Base-by-base conservation (phyloP, 2,113 vertebrate species). In the Urocynchramus pylzowi region DNA sequence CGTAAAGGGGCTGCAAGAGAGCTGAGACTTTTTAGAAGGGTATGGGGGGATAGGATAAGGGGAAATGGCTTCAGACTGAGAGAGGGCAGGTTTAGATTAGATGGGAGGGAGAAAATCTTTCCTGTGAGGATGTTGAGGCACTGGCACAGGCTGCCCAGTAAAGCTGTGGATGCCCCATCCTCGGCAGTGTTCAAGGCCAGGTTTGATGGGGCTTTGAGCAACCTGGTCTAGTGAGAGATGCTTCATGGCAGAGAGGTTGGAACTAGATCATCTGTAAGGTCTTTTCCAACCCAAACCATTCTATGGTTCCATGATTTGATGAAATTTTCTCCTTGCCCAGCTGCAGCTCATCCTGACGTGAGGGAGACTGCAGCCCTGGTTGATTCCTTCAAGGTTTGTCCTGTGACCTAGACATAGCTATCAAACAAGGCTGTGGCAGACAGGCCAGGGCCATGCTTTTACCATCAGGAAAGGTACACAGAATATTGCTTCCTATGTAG, bases 401-500 rank as follows among this genome's bases (percentile, higher is more conserved):
- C 50, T 47, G 18, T 24, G 17, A 30, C 22, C 35, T 70, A 33
- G 47, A 21, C 16, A 5, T 27, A 57, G 39, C 31, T 52, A 9
- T 33, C 27, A 42, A n/a, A 26, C 7, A 39, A 2, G 23, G 44
- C 35, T 53, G 65, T 0, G 0, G 33, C 78, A 87, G 35, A 69
- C 79, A 73, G 39, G 47, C 50, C 54, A 73, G 49, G 44, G 22
- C 35, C 28, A 1, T 2, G 16, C 67, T 71, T 78, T 59, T 47
- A 6, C 27, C 37, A 3, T 17, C 70, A 18, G 50, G 42, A 63
- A 41, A 7, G 20, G 49, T 35, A 41, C 23, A 4, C 4, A 13
- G n/a, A 10, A 7, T 53, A 21, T 1, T 31, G 20, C 21, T 53
- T 33, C 22, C 33, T 44, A 0, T 3, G 1, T 39, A 24, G 57